phyloP scores from a whole-genome alignment of 2,888 invertebrate species.

The Dicyrtoma fusca region DNA sequence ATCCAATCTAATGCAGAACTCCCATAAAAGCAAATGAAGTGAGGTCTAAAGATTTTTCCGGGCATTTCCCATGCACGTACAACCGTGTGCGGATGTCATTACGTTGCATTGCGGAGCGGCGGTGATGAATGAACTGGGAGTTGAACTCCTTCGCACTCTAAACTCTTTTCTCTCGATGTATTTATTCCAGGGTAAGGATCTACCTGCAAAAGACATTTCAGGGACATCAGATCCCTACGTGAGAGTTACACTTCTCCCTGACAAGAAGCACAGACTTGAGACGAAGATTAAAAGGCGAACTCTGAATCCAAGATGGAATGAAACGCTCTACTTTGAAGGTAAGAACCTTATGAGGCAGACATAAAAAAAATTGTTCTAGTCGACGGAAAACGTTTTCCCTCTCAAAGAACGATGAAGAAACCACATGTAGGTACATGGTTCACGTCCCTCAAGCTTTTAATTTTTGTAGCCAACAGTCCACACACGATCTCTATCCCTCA shows the following conservation, averaged over 20 bases:
- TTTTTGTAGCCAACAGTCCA: neutral
- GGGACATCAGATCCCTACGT: conserved; percentile 93
- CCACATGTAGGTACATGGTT: neutral
- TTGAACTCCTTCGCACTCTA: neutral
- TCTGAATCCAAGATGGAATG: conserved; percentile 90
- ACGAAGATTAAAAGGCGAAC: conserved; percentile 91
- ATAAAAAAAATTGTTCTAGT: too few species aligned
- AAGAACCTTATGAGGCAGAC: conserved; percentile 40
- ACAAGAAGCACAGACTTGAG: conserved; percentile 88
- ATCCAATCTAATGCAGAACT: too few species aligned
- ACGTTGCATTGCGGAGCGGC: neutral
- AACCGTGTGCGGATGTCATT: too few species aligned
- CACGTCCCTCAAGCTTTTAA: too few species aligned
- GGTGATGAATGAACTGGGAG: conserved; percentile 13
- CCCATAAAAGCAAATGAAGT: too few species aligned
- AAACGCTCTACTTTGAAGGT: conserved; percentile 91
- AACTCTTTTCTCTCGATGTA: neutral
- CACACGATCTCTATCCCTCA: neutral
- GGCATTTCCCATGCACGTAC: too few species aligned
- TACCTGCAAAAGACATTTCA: conserved; percentile 90
- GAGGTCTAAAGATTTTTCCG: too few species aligned
- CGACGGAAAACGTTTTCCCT: too few species aligned
- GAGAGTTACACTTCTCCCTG: conserved; percentile 82
- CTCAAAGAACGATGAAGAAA: too few species aligned
- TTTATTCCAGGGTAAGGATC: conserved; percentile 77